Conservation (phyloP, 2,888 invertebrate species). For the Lutraria lutraria region DNA sequence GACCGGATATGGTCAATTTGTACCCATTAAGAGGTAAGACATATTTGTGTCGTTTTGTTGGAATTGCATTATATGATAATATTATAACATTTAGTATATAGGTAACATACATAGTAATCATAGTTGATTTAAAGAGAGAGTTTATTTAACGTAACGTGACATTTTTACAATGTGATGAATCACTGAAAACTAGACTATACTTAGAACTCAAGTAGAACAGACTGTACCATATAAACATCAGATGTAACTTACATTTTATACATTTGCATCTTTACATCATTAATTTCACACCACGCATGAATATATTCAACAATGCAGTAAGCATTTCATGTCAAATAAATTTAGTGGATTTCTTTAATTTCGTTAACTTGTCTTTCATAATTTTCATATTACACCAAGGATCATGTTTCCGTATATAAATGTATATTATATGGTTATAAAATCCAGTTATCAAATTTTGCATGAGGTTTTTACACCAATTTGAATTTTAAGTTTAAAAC, state of each 20-base stretch:
- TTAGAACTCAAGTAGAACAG: neutral
- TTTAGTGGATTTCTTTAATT: neutral
- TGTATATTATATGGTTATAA: too few relatives aligned
- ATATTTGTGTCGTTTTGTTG: neutral
- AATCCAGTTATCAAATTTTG: too few relatives aligned
- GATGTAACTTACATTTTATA: neutral
- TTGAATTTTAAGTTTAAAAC: too few relatives aligned
- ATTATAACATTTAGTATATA: neutral
- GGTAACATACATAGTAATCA: neutral
- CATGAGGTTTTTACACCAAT: too few relatives aligned
- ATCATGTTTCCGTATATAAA: neutral
- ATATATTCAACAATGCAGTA: neutral
- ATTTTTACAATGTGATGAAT: too few relatives aligned
- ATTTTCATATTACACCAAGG: neutral
- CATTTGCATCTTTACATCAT: neutral
- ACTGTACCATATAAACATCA: neutral
- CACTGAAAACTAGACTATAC: too few relatives aligned
- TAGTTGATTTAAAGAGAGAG: neutral
- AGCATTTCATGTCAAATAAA: neutral
- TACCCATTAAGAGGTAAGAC: neutral
- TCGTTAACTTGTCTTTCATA: neutral
- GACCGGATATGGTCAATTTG: slow-evolving; percentile 2
- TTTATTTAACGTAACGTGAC: neutral
- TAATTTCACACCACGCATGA: neutral
- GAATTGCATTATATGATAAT: neutral